Evolutionary conservation across 2,113 vertebrate genomes (phyloP), one percentile per base, ranked within the genome.

Genomic region (Phoenicopterus ruber): DNA sequence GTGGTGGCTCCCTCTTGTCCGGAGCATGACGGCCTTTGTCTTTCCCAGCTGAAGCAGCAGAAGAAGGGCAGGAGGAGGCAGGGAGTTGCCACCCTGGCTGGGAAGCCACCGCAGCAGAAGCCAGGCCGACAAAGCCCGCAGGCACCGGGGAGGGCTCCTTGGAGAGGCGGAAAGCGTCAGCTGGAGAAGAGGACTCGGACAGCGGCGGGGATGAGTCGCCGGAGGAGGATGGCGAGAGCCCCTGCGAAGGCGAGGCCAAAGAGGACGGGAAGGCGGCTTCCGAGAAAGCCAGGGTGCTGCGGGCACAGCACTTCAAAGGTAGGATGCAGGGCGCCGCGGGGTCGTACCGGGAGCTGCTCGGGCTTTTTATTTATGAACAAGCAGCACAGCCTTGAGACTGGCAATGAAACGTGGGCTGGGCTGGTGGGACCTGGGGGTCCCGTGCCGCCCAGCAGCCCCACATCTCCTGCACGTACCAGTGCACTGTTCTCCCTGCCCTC

Each of bases 221-320:
- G 1, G 77, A 97, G 18, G 54, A 82, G 34, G 95, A 96, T 63
- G 94, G 95, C 0, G 26, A 95, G 44, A 96, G 32, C 65, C 47
- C 52, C 15, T 86, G 57, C 0, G 28, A 86, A 84, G 55, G 49
- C 0, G 13, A 92, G 16, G 47, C 69, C 67, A 92, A 88, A 63
- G 92, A 95, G 49, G 34, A 86, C 6, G 38, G 87, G 52, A 97
- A 92, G n/a, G 72, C 34, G 28, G 28, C 72, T 81, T 34, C 88
- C 2, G 22, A 96, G 76, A 94, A 94, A 82, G 50, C 31, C 46
- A 92, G 91, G 32, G 70, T 57, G 8, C 58, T 18, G 2, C 72
- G 3, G 58, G 6, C 59, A 29, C 96, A 94, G 69, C 96, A 70
- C 11, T 93, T 97, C 85, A 96, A 93, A 98, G 98, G 98, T 98